phyloP scores from a whole-genome alignment of 2,888 invertebrate species.

The Rapana venosa region DNA sequence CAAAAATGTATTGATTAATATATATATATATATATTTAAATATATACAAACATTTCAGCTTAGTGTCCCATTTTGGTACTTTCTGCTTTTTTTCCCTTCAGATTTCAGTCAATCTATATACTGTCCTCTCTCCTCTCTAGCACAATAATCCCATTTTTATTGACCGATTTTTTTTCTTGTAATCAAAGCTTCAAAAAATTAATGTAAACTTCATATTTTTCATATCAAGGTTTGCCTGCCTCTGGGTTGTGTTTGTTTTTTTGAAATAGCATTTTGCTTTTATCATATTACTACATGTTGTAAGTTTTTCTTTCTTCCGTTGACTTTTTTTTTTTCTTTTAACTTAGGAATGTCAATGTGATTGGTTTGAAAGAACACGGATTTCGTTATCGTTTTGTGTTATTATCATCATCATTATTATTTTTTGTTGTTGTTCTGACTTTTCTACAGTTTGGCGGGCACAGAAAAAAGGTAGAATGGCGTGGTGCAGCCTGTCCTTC shows the following conservation, averaged over 20 bases:
- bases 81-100: no score
- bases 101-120: no score
- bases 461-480: slow-evolving; percentile 59
- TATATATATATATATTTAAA: no score
- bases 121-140: no score
- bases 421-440: slow-evolving; percentile 16
- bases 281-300: neutral
- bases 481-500: neutral
- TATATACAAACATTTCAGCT: no score
- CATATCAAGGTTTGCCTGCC: neutral
- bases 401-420: neutral
- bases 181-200: no score
- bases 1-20: no score
- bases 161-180: no score
- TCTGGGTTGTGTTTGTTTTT: neutral
- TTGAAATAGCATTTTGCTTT: neutral
- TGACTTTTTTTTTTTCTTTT: neutral
- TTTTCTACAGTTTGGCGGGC: slow-evolving; percentile 51
- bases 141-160: no score
- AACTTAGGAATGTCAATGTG: neutral
- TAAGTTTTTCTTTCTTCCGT: neutral
- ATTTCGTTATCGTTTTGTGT: slow-evolving; percentile 14
- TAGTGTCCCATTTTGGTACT: no score
- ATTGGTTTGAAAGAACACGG: slow-evolving; percentile 5
- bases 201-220: neutral